Percentiles rank a stretch among this genome's conserved stretches.
Evolutionary conservation across 2,888 invertebrate species (phyloP).

Genomic region (Thera britannica): DNA sequence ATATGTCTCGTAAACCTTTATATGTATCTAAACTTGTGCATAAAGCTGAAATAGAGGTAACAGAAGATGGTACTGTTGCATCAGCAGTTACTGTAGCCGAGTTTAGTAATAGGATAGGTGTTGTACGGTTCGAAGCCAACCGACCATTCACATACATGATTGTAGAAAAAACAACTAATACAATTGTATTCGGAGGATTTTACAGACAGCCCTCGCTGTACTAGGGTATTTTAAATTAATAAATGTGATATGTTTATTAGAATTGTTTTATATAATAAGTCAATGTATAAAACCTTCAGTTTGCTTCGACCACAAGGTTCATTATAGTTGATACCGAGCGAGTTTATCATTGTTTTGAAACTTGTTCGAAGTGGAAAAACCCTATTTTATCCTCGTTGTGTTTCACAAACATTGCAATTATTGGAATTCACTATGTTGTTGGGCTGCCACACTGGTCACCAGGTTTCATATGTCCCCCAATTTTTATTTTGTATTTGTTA

Average conservation of each 20-base stretch:
- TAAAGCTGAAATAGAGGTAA: slow-evolving; percentile 89
- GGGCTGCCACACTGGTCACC: background rate
- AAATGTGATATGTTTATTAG: background rate
- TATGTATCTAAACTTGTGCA: slow-evolving; percentile 87
- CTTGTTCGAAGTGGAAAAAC: slow-evolving; percentile 28
- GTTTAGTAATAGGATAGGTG: slow-evolving; percentile 81
- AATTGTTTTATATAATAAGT: background rate
- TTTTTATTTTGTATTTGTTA: background rate
- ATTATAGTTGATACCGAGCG: slow-evolving; percentile 6
- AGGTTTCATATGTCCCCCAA: background rate
- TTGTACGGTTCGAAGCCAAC: slow-evolving; percentile 86
- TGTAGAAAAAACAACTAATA: slow-evolving; percentile 84
- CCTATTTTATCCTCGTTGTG: slow-evolving; percentile 15
- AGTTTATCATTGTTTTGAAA: slow-evolving; percentile 25
- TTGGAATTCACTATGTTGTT: slow-evolving; percentile 1
- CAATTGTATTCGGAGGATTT: slow-evolving; percentile 75
- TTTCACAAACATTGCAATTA: slow-evolving; percentile 14
- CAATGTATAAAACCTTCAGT: slow-evolving; percentile 4
- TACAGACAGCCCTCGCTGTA: slow-evolving; percentile 68
- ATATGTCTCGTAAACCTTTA: slow-evolving; percentile 79
- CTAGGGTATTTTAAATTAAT: slow-evolving; percentile 42
- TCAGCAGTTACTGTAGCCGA: slow-evolving; percentile 81
- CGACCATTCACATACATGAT: slow-evolving; percentile 88
- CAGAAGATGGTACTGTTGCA: slow-evolving; percentile 90
- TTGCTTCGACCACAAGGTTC: slow-evolving; percentile 10